Base-by-base conservation (phyloP, 2,113 vertebrate genomes). In the Laterallus jamaicensis region DNA sequence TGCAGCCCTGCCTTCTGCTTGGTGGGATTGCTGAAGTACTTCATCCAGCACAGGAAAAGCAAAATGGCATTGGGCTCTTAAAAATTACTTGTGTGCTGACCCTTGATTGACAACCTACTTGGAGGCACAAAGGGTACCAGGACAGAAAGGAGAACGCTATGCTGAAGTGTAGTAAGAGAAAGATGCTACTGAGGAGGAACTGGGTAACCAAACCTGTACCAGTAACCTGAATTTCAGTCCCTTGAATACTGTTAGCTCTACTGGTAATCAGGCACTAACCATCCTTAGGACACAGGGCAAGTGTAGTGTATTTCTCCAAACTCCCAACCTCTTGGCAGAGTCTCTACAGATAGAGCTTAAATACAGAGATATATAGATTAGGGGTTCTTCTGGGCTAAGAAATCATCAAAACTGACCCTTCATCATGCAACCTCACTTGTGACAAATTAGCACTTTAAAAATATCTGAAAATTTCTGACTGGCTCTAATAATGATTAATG, bases 381-480 rank as follows among this genome's bases (percentile, higher is more conserved):
- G 19, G 29, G 8, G 6, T 11, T 91, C 31, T 89, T 76, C 44
- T 55, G 63, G 59, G n/a, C 63, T 71, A 35, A 91, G 54, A 84
- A 92, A 82, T 71, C 7, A 82, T 79, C 77, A 82, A 37, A 95
- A 92, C 19, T 64, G 66, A 66, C 25, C 4, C 2, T 93, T 66
- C 63, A 22, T 62, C 55, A 40, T 42, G 55, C 56, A 90, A 49
- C 37, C 59, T 86, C 20, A 70, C 62, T 91, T 67, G 49, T 50
- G 16, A 93, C 42, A 95, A 91, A 92, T 92, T 63, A 92, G 86
- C 52, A 58, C 37, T 88, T 90, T 58, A 47, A 83, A 97, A 92
- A 89, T n/a, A 54, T 54, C 70, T 85, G 89, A 76, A 86, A 76
- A 64, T 20, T 87, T 92, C 55, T 82, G 62, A 29, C 81, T 79